A percentile compares a stretch with the other conserved stretches of the same genome.
Evolutionary conservation across 2,888 invertebrate species (phyloP).

Genomic region (Mimachlamys varia): DNA sequence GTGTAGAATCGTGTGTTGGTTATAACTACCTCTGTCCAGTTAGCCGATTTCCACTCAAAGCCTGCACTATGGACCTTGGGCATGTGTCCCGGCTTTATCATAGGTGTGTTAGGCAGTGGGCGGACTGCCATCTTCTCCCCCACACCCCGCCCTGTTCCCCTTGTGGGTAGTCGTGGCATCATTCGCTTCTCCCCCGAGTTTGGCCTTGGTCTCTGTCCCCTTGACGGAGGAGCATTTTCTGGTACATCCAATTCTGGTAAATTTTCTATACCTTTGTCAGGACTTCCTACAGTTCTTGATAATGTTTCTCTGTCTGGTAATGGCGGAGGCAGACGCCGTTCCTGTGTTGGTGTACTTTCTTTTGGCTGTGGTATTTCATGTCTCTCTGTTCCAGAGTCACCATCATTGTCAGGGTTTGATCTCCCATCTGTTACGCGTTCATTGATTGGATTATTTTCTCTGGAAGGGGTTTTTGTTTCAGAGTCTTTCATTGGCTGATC

Average conservation of each 20-base stretch:
- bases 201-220: not conserved
- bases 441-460: not conserved
- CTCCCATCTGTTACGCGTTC: not conserved
- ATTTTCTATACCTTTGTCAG: not conserved
- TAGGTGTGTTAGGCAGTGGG: conserved; percentile 18
- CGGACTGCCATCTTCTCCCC: conserved; percentile 9
- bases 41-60: conserved; percentile 56
- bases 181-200: conserved; percentile 26
- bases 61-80: conserved; percentile 23
- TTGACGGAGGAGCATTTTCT: not conserved
- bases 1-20: not conserved
- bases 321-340: not conserved
- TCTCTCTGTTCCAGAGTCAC: conserved; percentile 12
- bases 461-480: not conserved
- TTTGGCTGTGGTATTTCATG: conserved; percentile 15
- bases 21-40: conserved; percentile 60
- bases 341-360: not conserved
- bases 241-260: not conserved
- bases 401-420: conserved; percentile 22
- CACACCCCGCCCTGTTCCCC: conserved; percentile 29
- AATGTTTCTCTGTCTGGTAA: not conserved
- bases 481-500: not conserved
- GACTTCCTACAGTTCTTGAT: not conserved
- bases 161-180: conserved; percentile 29
- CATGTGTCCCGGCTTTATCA: conserved; percentile 22